These are phyloP conservation scores for Scrobipalpa costella DNA, from an alignment of 2,888 invertebrate species.

Conservation along the genomic window DNA sequence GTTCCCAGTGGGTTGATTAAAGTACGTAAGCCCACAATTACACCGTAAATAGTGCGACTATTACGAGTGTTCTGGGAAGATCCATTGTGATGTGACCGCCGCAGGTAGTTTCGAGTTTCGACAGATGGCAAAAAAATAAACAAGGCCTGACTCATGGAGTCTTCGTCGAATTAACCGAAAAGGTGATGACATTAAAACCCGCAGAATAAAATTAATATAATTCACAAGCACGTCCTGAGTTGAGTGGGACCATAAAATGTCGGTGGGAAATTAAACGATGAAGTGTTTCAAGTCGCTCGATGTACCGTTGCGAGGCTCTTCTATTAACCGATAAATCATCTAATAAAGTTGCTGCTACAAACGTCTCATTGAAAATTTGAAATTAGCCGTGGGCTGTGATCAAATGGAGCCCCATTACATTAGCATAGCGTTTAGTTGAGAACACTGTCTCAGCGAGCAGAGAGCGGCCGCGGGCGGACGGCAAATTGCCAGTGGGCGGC, in stretches of 20 bases:
- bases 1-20: slow-evolving; percentile 34
- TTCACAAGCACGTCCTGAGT: neutral
- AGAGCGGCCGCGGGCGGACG: slow-evolving; percentile 59
- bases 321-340: slow-evolving; percentile 53
- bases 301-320: slow-evolving; percentile 30
- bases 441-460: slow-evolving; percentile 60
- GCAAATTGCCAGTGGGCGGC: slow-evolving; percentile 76
- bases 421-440: slow-evolving; percentile 77
- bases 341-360: slow-evolving; percentile 66
- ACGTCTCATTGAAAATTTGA: slow-evolving; percentile 75
- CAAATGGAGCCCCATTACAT: slow-evolving; percentile 76
- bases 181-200: slow-evolving; percentile 26
- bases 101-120: slow-evolving; percentile 33
- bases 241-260: neutral
- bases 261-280: slow-evolving; percentile 12
- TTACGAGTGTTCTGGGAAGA: slow-evolving; percentile 49
- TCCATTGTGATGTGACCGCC: slow-evolving; percentile 31
- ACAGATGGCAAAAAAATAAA: slow-evolving; percentile 26
- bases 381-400: slow-evolving; percentile 74
- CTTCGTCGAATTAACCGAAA: slow-evolving; percentile 25
- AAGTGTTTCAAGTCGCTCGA: neutral
- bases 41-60: slow-evolving; percentile 42
- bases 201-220: slow-evolving; percentile 17
- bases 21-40: slow-evolving; percentile 43
- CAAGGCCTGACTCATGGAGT: slow-evolving; percentile 32